Base-by-base conservation (phyloP, 1,140 invertebrate species). In the Olivierus martensii region DNA sequence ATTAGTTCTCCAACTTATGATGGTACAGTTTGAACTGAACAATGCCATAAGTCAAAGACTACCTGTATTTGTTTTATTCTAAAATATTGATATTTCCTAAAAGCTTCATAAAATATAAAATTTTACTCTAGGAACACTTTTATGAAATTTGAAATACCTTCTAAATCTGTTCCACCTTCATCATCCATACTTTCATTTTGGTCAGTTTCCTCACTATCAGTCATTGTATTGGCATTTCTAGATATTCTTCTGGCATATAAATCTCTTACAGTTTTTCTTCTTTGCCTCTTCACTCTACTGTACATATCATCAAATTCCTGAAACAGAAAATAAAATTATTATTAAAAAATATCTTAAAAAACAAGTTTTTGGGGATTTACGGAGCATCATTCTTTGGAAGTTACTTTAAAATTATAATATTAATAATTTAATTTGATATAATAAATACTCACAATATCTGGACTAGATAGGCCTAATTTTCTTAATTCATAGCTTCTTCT, bases 301-400 rank as follows among this genome's bases (percentile, higher is more conserved):
- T 79, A 79, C 75, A 79, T 79, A 59, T 79, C 77, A 41, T 72
- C 69, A 54, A 67, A 74, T 11, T 70, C 67, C 67, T 73, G 50
- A 28, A 61, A 59, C 46, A 38, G n/a, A 18, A 41, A 41, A 41
- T 41, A 41, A 4, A n/a, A 41, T 9, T 18, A 41, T 41, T 18
- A 11, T 15, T 41, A 15, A 41, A 38, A 14, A 15, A 41, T 11
- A 41, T 41, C 17, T 11, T 14, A 41, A 41, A 15, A 41, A 41
- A 15, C 14, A 41, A 41, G 12, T n/a, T n/a, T n/a, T n/a, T n/a
- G n/a, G n/a, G n/a, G n/a, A n/a, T n/a, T n/a, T n/a, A n/a, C n/a
- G n/a, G n/a, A n/a, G n/a, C n/a, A n/a, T n/a, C n/a, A n/a, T n/a
- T n/a, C n/a, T n/a, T n/a, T n/a, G n/a, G n/a, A n/a, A n/a, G n/a